Evolutionary conservation across 92 coral and sea anemone species (phyloP).

Genomic region (Parazoanthus atlanticus): DNA sequence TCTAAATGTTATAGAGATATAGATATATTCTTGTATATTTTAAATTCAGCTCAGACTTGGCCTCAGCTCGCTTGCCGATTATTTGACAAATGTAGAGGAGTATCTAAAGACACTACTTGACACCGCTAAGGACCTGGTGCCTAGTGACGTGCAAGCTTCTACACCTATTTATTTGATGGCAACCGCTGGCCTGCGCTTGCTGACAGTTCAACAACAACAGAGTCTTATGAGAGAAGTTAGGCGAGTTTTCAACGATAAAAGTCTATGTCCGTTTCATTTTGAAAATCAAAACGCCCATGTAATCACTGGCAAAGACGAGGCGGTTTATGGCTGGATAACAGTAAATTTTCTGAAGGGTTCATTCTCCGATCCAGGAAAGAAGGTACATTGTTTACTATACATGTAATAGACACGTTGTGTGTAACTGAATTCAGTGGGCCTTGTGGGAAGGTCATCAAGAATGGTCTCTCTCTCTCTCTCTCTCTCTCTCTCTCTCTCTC

Average conservation of each 20-base stretch:
- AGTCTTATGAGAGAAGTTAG: neutral
- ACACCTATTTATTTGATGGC: conserved; percentile 1
- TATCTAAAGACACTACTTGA: neutral
- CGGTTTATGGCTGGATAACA: neutral
- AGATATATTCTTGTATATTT: too few species aligned
- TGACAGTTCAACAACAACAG: neutral
- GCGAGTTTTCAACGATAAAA: neutral
- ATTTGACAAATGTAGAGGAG: neutral
- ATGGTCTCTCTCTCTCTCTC: too few species aligned
- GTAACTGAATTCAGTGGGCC: too few species aligned
- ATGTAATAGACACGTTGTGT: too few species aligned
- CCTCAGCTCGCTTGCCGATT: neutral
- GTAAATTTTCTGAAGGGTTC: neutral
- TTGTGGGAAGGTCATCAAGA: too few species aligned
- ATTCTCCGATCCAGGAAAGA: neutral
- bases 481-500: too few species aligned
- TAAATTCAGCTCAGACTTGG: neutral
- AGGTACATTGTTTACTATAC: neutral
- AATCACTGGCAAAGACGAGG: neutral
- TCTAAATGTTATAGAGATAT: too few species aligned
- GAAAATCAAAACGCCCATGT: neutral
- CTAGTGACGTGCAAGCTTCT: neutral
- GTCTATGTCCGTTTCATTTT: neutral
- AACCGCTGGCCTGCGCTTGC: conserved; percentile 11
- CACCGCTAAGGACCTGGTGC: neutral